phyloP scores from a whole-genome alignment of 2,888 invertebrate genomes.

The Pristionchus entomophagus region DNA sequence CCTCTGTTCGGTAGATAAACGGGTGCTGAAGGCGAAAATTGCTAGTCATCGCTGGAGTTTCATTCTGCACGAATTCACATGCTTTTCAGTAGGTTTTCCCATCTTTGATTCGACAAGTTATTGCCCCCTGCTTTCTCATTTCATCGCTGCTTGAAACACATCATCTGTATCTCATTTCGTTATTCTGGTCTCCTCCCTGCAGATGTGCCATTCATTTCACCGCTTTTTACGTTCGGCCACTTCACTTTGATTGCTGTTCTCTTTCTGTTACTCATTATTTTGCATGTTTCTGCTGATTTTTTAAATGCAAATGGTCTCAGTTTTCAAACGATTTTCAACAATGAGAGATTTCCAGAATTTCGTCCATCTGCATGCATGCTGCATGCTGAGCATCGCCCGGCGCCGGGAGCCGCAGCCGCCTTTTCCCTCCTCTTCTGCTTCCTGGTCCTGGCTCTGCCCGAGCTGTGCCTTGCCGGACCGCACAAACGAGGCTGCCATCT shows the following conservation, averaged over 20 bases:
- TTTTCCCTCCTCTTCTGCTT: background rate
- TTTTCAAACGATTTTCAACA: background rate
- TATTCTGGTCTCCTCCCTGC: background rate
- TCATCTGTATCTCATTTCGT: background rate
- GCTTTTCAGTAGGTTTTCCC: no score
- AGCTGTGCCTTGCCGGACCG: background rate
- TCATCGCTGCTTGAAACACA: background rate
- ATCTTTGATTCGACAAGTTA: no score
- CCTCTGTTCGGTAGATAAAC: no score
- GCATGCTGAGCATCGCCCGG: conserved; percentile 5
- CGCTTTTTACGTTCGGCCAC: background rate
- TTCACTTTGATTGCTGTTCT: background rate
- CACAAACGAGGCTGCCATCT: conserved; percentile 14
- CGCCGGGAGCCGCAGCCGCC: conserved; percentile 5
- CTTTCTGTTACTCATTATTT: background rate
- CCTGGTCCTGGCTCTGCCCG: background rate
- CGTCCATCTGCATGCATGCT: conserved; percentile 26
- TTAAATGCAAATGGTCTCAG: no score
- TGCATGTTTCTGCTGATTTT: no score
- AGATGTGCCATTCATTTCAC: background rate
- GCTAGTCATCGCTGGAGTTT: no score
- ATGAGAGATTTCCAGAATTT: background rate
- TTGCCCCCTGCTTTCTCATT: background rate
- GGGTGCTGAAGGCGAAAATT: no score
- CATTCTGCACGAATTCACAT: no score